A percentile compares a stretch with the other conserved stretches of the same genome.
Evolutionary conservation across 2,888 invertebrate genomes (phyloP).

Genomic region (Holacanthella duospinosa): DNA sequence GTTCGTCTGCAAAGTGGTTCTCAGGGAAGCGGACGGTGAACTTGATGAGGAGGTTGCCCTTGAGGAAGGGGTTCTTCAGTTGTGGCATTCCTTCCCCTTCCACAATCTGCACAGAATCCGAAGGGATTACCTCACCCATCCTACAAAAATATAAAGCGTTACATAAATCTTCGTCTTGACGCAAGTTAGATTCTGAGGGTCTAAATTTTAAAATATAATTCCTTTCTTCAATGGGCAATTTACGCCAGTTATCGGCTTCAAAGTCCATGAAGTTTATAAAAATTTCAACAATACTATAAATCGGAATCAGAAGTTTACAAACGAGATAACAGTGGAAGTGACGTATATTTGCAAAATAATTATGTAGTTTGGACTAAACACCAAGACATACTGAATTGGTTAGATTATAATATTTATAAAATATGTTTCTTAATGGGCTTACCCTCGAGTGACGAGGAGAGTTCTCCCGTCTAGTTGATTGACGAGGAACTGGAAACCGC

Average conservation of each 20-base stretch:
- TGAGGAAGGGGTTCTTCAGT: constrained; percentile 70
- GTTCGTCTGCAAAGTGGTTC: constrained; percentile 62
- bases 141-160: neutral
- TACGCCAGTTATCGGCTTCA: too few relatives aligned
- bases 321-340: too few relatives aligned
- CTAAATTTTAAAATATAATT: neutral
- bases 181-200: too few relatives aligned
- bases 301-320: too few relatives aligned
- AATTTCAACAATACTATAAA: too few relatives aligned
- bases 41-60: constrained; percentile 74
- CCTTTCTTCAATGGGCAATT: too few relatives aligned
- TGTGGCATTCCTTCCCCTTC: constrained; percentile 83
- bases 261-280: too few relatives aligned
- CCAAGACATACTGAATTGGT: neutral
- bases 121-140: constrained; percentile 21
- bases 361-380: neutral
- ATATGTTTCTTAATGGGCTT: neutral
- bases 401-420: constrained; percentile 5
- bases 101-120: constrained; percentile 56
- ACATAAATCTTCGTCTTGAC: too few relatives aligned
- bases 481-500: constrained; percentile 75
- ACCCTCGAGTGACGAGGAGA: constrained; percentile 57
- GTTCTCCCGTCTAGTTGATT: constrained; percentile 81
- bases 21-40: constrained; percentile 79
- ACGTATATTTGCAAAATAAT: too few relatives aligned